Conservation (phyloP, 2,113 vertebrate genomes). For the Chelonoidis abingdonii region DNA sequence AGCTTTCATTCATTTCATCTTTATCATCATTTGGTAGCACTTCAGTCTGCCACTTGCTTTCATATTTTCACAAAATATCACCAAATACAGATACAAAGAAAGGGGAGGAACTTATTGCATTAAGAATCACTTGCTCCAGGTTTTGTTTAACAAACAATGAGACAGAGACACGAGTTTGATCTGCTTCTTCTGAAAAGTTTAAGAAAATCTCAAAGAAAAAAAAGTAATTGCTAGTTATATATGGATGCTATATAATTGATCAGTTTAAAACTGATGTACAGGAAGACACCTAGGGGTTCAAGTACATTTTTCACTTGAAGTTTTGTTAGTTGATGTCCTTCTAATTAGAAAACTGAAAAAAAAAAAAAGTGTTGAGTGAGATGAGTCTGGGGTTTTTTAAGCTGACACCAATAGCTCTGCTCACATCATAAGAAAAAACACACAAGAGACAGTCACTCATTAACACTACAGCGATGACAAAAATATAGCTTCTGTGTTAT, state of each 20-base stretch:
- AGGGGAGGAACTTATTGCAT: constrained; percentile 35
- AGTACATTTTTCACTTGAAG: not conserved
- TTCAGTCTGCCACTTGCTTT: constrained; percentile 62
- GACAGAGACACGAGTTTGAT: constrained; percentile 8
- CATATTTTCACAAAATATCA: constrained; percentile 67
- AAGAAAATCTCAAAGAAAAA: not conserved
- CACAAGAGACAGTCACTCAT: constrained; percentile 2
- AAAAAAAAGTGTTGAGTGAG: not conserved
- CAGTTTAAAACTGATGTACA: not conserved
- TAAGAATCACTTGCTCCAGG: constrained; percentile 51
- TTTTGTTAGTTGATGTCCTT: not conserved
- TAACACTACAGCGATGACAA: constrained; percentile 36
- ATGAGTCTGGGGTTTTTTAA: not conserved
- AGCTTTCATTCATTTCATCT: constrained; percentile 60
- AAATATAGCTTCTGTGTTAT: not conserved
- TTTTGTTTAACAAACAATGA: constrained; percentile 56
- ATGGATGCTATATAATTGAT: not conserved
- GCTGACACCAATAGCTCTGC: not conserved
- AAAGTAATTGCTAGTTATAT: not conserved
- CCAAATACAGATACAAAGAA: constrained; percentile 41
- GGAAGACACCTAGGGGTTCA: not conserved
- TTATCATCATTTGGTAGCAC: constrained; percentile 36
- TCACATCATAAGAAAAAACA: constrained; percentile 1
- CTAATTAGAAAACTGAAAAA: constrained; percentile 27
- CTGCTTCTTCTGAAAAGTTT: constrained; percentile 47